Evolutionary conservation across 2,888 invertebrate species (phyloP), one percentile per base, ranked within the genome.

Genomic region (Elmis aenea): DNA sequence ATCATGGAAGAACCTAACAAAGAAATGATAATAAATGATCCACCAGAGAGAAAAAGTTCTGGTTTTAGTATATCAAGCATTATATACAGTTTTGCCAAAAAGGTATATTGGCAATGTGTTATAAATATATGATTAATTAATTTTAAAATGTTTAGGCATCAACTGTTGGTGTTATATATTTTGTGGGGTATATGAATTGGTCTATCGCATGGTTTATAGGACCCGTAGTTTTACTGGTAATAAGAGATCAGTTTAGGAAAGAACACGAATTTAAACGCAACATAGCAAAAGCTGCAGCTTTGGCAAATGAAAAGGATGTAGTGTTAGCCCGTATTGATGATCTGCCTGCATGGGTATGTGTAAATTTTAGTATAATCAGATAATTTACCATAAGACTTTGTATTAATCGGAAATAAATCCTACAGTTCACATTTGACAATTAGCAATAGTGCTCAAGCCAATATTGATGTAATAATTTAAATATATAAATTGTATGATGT

Each of bases 341-440:
- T 67, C 69, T 95, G 53, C 95, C 95, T 16, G 85, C 93, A 13
- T 95, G 95, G 95, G 94, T 91, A 67, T 74, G 75, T n/a, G n/a
- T n/a, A n/a, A n/a, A n/a, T n/a, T n/a, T n/a, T n/a, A n/a, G n/a
- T n/a, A 57, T 22, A 27, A 14, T 9, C 12, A 11, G 2, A 5
- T 9, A 5, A 9, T 22, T 11, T 22, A 1, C 3, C 11, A 10
- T 6, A 22, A 5, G 11, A 22, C 10, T 1, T 21, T 3, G 2
- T 3, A 5, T 21, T 21, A 3, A 21, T 9, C n/a, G 2, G 3
- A 3, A 21, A 21, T 21, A 9, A 3, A 9, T 3, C n/a, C 3
- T 21, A 9, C 10, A 21, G 3, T 21, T 21, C 9, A 21, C 2
- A 9, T 2, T 21, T 9, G 3, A 9, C 21, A 9, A 9, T 9